Conservation (phyloP, 1,140 invertebrate genomes). For the Drosophila obscura region DNA sequence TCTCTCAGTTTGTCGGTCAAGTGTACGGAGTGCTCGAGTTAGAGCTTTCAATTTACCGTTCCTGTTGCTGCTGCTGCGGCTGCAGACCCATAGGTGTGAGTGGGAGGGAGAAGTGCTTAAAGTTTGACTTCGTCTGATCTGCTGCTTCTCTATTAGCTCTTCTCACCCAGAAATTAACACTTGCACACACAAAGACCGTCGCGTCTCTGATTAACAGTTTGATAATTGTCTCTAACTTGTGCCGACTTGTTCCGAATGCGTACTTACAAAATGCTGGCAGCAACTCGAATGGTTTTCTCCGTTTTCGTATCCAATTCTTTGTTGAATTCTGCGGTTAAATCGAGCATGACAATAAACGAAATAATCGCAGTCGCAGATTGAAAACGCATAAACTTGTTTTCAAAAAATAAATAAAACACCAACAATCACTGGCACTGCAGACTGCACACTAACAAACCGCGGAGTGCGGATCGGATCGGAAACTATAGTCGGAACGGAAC, state of each 20-base stretch:
- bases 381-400: slow-evolving; percentile 70
- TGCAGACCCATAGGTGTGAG: background rate
- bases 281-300: background rate
- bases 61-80: background rate
- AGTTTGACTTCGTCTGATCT: slow-evolving; percentile 10
- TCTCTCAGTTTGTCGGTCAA: slow-evolving; percentile 34
- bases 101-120: background rate
- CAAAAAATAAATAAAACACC: slow-evolving; percentile 26
- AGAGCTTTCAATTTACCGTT: slow-evolving; percentile 30
- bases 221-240: slow-evolving; percentile 5
- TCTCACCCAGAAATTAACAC: slow-evolving; percentile 46
- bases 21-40: slow-evolving; percentile 22
- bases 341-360: slow-evolving; percentile 71
- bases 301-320: slow-evolving; percentile 16
- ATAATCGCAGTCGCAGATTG: slow-evolving; percentile 58
- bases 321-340: slow-evolving; percentile 44
- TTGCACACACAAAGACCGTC: background rate
- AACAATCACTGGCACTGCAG: slow-evolving; percentile 14
- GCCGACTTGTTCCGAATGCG: background rate
- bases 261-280: no score
- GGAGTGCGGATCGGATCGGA: slow-evolving; percentile 30
- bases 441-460: slow-evolving; percentile 20
- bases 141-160: slow-evolving; percentile 42
- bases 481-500: slow-evolving; percentile 17
- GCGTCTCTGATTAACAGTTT: background rate